phyloP scores from a whole-genome alignment of 2,797 vertebrate species.

The Mastacembelus armatus region DNA sequence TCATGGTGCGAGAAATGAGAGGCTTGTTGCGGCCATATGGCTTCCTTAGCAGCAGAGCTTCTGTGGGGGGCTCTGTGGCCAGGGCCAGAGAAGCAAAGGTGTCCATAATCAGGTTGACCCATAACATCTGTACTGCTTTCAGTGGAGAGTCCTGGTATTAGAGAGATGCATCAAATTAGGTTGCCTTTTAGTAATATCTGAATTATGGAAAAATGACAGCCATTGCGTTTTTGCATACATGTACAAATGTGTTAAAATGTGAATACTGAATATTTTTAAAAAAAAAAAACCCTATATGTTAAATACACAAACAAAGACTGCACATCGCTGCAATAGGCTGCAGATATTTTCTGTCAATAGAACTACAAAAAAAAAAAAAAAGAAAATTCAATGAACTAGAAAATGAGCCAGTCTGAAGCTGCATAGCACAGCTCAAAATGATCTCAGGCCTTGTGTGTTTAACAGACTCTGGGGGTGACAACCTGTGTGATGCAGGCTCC shows the following conservation, averaged over 20 bases:
- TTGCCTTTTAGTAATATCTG: no score
- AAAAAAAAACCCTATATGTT: not conserved
- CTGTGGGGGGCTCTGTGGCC: slow-evolving; percentile 98
- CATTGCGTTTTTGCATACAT: not conserved
- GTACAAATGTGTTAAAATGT: not conserved
- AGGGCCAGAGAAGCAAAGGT: slow-evolving; percentile 97
- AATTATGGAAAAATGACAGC: no score
- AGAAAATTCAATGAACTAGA: slow-evolving; percentile 1
- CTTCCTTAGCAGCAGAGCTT: slow-evolving; percentile 94
- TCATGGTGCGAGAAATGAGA: slow-evolving; percentile 98
- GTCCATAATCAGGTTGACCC: slow-evolving; percentile 99
- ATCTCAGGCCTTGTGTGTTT: not conserved
- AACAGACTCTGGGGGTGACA: not conserved
- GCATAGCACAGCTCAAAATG: not conserved
- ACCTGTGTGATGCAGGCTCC: slow-evolving; percentile 99
- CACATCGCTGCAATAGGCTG: slow-evolving; percentile 4
- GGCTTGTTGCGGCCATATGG: slow-evolving; percentile 99
- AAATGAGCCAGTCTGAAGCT: not conserved
- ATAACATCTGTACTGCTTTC: slow-evolving; percentile 99
- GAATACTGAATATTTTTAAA: not conserved
- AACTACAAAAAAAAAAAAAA: slow-evolving; percentile 10
- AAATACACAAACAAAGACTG: no score
- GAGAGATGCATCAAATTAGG: not conserved
- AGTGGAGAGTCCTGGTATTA: slow-evolving; percentile 92
- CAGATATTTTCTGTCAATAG: not conserved